Percentiles rank a stretch among this genome's conserved stretches.
Conservation (phyloP, 2,888 invertebrate species). For the Leucophora obtusa region DNA sequence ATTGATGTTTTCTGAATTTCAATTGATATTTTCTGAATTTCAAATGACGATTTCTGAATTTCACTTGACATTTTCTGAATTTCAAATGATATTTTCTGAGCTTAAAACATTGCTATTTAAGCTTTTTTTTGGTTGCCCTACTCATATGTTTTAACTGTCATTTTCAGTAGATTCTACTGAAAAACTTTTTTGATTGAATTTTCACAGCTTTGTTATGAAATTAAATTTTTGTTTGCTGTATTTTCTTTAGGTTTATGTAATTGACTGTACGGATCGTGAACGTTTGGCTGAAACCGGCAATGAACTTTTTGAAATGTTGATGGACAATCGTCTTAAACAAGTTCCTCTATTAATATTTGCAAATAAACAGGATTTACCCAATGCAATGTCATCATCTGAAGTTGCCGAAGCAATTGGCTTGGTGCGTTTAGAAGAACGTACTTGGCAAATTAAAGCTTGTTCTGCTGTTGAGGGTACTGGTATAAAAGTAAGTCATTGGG, state of each 20-base stretch:
- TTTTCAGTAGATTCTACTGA: too few species aligned
- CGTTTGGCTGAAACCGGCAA: conserved; percentile 95
- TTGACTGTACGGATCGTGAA: conserved; percentile 96
- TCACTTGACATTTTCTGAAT: too few species aligned
- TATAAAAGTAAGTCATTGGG: conserved; percentile 83
- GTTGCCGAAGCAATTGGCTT: conserved; percentile 85
- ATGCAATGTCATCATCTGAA: conserved; percentile 84
- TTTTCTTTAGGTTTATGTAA: conserved; percentile 93
- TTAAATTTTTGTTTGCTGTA: neutral
- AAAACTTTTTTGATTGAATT: too few species aligned
- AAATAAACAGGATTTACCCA: conserved; percentile 96
- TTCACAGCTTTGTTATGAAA: too few species aligned
- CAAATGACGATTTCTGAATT: too few species aligned
- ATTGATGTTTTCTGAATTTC: too few species aligned
- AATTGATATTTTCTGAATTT: too few species aligned
- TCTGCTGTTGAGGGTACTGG: conserved; percentile 95
- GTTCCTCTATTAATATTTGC: conserved; percentile 97
- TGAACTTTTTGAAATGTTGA: conserved; percentile 93
- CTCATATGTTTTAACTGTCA: too few species aligned
- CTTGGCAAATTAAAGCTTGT: conserved; percentile 99
- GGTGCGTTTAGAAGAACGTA: conserved; percentile 89
- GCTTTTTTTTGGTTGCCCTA: too few species aligned
- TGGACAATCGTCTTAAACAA: conserved; percentile 93
- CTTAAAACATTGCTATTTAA: too few species aligned
- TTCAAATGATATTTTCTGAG: too few species aligned